Evolutionary conservation across 1,140 invertebrate species (phyloP).

Genomic region (Whitmania pigra): DNA sequence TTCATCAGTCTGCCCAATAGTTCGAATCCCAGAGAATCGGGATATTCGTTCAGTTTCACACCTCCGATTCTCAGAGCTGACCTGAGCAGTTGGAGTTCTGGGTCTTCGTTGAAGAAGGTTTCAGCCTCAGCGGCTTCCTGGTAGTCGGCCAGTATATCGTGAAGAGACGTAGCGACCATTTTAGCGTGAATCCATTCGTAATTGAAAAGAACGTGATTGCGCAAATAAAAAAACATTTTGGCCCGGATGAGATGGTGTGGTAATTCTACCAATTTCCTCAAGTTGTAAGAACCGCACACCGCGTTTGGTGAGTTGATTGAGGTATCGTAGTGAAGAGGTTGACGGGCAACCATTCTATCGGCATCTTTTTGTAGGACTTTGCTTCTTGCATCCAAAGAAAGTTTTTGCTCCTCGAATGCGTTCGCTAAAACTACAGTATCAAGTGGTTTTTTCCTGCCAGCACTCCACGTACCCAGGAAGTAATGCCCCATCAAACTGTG

Average conservation of each 20-base stretch:
- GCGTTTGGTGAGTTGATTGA: constrained; percentile 53
- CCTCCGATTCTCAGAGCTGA: constrained; percentile 34
- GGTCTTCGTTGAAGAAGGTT: constrained; percentile 46
- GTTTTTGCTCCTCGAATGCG: constrained; percentile 62
- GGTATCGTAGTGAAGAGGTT: constrained; percentile 69
- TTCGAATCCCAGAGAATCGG: constrained; percentile 32
- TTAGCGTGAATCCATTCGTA: constrained; percentile 96
- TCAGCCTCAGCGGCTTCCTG: constrained; percentile 66
- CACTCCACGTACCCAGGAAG: constrained; percentile 67
- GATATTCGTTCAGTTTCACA: constrained; percentile 29
- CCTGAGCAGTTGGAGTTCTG: constrained; percentile 32
- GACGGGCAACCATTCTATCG: constrained; percentile 85
- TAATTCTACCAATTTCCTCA: constrained; percentile 55
- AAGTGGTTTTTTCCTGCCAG: constrained; percentile 80
- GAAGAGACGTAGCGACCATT: constrained; percentile 80
- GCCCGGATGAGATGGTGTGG: constrained; percentile 85
- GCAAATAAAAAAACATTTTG: constrained; percentile 72
- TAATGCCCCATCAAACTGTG: constrained; percentile 65
- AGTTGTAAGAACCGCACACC: constrained; percentile 35
- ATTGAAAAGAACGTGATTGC: constrained; percentile 85
- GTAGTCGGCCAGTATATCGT: constrained; percentile 79
- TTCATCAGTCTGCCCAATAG: constrained; percentile 34
- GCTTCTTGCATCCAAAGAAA: constrained; percentile 48
- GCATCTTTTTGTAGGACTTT: constrained; percentile 44
- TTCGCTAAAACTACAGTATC: constrained; percentile 48